Evolutionary conservation across 2,797 vertebrate genomes (phyloP).

Genomic region (Adrianichthys oophorus): DNA sequence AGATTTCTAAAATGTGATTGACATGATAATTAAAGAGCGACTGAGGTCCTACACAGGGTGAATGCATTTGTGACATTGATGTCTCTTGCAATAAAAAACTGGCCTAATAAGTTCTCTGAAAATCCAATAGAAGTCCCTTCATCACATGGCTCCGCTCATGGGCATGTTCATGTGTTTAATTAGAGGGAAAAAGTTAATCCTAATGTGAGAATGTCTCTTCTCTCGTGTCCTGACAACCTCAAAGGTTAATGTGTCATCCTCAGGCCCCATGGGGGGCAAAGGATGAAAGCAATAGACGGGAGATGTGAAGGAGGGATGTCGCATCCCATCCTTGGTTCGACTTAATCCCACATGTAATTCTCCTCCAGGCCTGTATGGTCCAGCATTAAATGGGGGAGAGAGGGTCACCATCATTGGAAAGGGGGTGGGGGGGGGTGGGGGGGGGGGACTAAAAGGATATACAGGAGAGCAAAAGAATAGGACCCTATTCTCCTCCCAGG

Average conservation of each 20-base stretch:
- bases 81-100: slow-evolving; percentile 28
- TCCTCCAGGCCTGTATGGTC: slow-evolving; percentile 55
- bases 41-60: slow-evolving; percentile 37
- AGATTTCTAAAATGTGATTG: slow-evolving; percentile 22
- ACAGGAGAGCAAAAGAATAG: slow-evolving; percentile 57
- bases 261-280: slow-evolving; percentile 50
- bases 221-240: slow-evolving; percentile 71
- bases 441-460: slow-evolving; percentile 18
- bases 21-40: slow-evolving; percentile 52
- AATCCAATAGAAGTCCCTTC: slow-evolving; percentile 35
- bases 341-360: slow-evolving; percentile 63
- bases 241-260: slow-evolving; percentile 76
- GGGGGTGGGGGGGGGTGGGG: too few relatives aligned
- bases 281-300: slow-evolving; percentile 40
- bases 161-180: slow-evolving; percentile 68
- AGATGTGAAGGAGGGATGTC: slow-evolving; percentile 42
- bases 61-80: slow-evolving; percentile 45
- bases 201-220: slow-evolving; percentile 70
- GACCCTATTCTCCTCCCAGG: slow-evolving; percentile 75
- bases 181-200: slow-evolving; percentile 67
- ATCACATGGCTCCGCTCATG: slow-evolving; percentile 21
- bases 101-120: slow-evolving; percentile 33
- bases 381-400: slow-evolving; percentile 27
- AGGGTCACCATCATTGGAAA: slow-evolving; percentile 22
- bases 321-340: slow-evolving; percentile 59